Percentiles rank a stretch among this genome's conserved stretches.
Evolutionary conservation across 2,888 invertebrate species (phyloP).

Genomic region (Bruchidius siliquastri): DNA sequence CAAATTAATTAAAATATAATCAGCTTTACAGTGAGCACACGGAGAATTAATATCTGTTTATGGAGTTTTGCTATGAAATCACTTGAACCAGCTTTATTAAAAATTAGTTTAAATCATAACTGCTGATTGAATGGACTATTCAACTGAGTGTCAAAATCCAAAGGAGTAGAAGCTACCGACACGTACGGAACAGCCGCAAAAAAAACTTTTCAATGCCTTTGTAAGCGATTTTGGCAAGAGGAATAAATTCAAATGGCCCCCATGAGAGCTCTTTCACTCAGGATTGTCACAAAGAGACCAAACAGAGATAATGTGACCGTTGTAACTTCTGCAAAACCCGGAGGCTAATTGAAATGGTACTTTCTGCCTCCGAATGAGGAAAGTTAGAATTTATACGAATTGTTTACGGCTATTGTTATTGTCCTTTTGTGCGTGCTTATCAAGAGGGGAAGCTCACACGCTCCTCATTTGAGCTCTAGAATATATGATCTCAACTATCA

Average conservation of each 20-base stretch:
- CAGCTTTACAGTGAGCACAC: too few species aligned
- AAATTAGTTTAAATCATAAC: too few species aligned
- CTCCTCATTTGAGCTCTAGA: too few species aligned
- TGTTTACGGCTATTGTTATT: neutral
- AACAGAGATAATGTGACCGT: neutral
- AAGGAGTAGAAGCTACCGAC: too few species aligned
- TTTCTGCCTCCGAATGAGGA: neutral
- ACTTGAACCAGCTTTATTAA: too few species aligned
- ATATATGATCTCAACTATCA: too few species aligned
- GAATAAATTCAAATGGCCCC: neutral
- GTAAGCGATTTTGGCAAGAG: neutral
- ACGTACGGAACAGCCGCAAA: neutral
- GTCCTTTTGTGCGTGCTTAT: neutral
- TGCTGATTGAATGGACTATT: too few species aligned
- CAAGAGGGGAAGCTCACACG: too few species aligned
- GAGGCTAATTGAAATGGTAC: neutral
- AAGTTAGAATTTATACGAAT: neutral
- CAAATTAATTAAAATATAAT: too few species aligned
- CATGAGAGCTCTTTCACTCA: neutral
- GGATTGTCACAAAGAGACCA: neutral
- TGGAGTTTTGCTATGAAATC: too few species aligned
- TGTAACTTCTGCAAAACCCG: neutral
- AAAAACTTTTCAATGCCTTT: neutral
- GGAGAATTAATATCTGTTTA: too few species aligned
- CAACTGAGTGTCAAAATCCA: neutral